These are phyloP conservation scores for Dendrocopos noguchii DNA, from an alignment of 2,113 vertebrate species.

Conservation along the genomic window DNA sequence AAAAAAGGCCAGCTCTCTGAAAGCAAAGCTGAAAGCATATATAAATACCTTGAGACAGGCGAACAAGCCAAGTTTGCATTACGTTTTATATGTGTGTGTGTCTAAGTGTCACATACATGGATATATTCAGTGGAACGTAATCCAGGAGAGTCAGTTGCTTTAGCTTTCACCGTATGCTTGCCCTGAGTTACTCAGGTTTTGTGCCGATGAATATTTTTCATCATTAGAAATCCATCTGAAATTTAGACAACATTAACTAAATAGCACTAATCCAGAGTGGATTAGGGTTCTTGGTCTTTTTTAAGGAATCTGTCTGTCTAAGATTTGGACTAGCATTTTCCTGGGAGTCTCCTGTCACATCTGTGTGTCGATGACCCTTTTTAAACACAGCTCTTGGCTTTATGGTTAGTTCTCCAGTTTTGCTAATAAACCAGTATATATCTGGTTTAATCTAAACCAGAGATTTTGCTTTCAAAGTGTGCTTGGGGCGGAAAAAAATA, in stretches of 20 bases:
- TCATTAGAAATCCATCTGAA: neutral
- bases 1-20: constrained; percentile 26
- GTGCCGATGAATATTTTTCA: neutral
- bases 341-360: neutral
- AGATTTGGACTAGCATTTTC: neutral
- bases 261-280: neutral
- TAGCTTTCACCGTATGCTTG: neutral
- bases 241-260: neutral
- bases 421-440: neutral
- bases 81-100: neutral
- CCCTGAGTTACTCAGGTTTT: neutral
- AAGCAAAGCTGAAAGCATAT: constrained; percentile 27
- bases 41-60: constrained; percentile 31
- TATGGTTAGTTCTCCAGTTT: neutral
- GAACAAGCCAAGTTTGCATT: constrained; percentile 19
- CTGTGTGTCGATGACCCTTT: neutral
- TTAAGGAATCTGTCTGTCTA: neutral
- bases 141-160: neutral
- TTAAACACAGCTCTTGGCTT: neutral
- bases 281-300: neutral
- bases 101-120: neutral
- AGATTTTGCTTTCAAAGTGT: neutral
- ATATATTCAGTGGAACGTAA: neutral
- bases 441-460: neutral
- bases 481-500: neutral